These are phyloP conservation scores for Chlamydotis undulata DNA, from an alignment of 2,113 vertebrate species.

Conservation along the genomic window DNA sequence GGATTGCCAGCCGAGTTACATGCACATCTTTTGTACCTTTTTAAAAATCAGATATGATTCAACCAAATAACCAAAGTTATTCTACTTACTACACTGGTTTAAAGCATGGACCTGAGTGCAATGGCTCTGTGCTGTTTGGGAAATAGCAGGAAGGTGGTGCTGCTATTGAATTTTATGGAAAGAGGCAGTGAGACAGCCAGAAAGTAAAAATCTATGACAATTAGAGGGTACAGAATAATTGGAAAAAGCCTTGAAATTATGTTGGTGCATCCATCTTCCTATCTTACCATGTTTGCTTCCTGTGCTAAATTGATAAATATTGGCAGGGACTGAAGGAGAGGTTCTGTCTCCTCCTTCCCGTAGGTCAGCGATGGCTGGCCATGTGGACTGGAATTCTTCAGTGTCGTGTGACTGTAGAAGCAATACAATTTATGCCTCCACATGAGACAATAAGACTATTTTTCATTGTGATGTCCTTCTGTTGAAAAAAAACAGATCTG, in stretches of 20 bases:
- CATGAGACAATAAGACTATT: not conserved
- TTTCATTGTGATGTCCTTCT: not conserved
- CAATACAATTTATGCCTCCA: not conserved
- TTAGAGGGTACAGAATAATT: not conserved
- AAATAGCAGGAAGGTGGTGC: not conserved
- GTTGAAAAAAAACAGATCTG: not conserved
- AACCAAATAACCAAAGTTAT: not conserved
- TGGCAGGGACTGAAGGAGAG: not conserved
- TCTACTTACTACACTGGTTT: not conserved
- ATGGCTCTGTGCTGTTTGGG: not conserved
- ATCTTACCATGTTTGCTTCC: accelerated
- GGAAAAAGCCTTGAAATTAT: not conserved
- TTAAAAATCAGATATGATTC: not conserved
- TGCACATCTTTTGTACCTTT: not conserved
- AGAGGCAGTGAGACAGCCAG: not conserved
- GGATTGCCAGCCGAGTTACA: not conserved
- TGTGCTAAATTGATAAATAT: accelerated
- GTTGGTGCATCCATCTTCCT: not conserved
- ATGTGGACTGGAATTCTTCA: not conserved
- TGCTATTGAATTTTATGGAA: not conserved
- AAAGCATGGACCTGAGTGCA: not conserved
- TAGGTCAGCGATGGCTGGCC: not conserved
- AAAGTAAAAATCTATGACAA: not conserved
- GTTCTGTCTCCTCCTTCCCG: not conserved
- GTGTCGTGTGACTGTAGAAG: not conserved